phyloP scores from a whole-genome alignment of 2,797 vertebrate genomes.

The Salmo trutta region DNA sequence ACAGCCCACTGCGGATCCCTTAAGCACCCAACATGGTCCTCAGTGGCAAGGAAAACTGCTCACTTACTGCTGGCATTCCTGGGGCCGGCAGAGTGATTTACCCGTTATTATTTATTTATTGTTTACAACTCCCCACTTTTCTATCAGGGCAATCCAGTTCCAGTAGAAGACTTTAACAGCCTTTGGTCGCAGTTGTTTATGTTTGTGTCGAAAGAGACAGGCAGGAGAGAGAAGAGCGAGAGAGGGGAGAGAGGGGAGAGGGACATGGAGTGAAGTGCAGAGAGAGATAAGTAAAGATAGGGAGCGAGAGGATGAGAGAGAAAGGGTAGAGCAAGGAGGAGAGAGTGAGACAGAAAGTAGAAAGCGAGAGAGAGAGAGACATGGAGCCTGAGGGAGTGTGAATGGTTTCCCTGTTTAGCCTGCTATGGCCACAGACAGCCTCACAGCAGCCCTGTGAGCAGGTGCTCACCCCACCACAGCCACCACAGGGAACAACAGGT shows the following conservation, averaged over 20 bases:
- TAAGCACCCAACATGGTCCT: constrained; percentile 4
- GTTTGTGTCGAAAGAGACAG: constrained; percentile 18
- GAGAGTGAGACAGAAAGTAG: constrained; percentile 38
- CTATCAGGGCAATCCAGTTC: constrained; percentile 52
- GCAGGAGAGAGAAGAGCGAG: constrained; percentile 16
- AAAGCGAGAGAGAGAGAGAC: neutral
- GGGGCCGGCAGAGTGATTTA: constrained; percentile 49
- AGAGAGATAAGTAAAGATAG: neutral
- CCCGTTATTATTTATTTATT: constrained; percentile 50
- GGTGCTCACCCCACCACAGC: constrained; percentile 28
- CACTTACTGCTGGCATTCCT: constrained; percentile 36
- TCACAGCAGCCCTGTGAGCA: constrained; percentile 75
- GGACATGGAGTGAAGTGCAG: neutral
- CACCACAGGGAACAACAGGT: no score
- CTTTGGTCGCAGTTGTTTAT: constrained; percentile 39
- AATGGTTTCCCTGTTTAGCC: constrained; percentile 74
- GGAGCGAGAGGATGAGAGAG: constrained; percentile 25
- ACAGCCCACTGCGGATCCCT: neutral
- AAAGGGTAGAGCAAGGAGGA: constrained; percentile 39
- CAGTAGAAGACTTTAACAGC: constrained; percentile 47
- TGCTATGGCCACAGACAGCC: constrained; percentile 71
- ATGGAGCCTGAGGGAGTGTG: constrained; percentile 42
- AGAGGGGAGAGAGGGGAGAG: neutral
- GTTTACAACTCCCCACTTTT: constrained; percentile 59
- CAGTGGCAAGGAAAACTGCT: constrained; percentile 16